Evolutionary conservation across 2,113 vertebrate genomes (phyloP).

Genomic region (Sapajus apella): DNA sequence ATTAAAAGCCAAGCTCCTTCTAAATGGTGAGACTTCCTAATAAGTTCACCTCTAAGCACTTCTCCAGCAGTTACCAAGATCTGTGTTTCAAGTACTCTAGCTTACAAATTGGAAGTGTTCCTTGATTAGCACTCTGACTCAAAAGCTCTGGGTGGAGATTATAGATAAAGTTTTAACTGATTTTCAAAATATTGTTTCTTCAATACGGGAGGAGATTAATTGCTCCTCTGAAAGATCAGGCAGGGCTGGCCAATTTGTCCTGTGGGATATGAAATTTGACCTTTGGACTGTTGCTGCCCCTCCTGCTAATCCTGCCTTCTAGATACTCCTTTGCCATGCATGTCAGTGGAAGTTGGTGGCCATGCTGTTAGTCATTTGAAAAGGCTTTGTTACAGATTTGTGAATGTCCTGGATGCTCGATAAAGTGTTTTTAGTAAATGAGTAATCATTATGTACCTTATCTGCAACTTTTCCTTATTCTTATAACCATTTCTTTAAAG

Average conservation of each 20-base stretch:
- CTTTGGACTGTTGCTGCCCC: neutral
- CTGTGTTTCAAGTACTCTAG: neutral
- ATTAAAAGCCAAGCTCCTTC: neutral
- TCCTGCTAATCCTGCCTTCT: neutral
- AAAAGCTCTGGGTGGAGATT: neutral
- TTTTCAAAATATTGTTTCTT: neutral
- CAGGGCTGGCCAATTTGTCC: slow-evolving; percentile 4
- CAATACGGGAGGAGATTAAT: neutral
- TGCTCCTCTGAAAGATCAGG: slow-evolving; percentile 31
- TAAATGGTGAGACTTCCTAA: neutral
- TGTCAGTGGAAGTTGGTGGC: neutral
- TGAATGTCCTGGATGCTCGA: neutral
- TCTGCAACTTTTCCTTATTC: neutral
- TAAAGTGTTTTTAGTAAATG: neutral
- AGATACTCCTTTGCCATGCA: neutral
- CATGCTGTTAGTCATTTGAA: neutral
- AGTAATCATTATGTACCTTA: neutral
- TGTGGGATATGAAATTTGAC: slow-evolving; percentile 20
- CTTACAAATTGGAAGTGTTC: neutral
- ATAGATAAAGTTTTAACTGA: neutral
- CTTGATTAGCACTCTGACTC: neutral
- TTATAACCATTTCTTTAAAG: neutral
- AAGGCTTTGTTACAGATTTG: neutral
- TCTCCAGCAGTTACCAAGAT: neutral
- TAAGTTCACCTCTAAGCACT: neutral